A percentile compares a stretch with the other conserved stretches of the same genome.
Evolutionary conservation across 2,113 vertebrate species (phyloP).

Genomic region (Heptranchias perlo): DNA sequence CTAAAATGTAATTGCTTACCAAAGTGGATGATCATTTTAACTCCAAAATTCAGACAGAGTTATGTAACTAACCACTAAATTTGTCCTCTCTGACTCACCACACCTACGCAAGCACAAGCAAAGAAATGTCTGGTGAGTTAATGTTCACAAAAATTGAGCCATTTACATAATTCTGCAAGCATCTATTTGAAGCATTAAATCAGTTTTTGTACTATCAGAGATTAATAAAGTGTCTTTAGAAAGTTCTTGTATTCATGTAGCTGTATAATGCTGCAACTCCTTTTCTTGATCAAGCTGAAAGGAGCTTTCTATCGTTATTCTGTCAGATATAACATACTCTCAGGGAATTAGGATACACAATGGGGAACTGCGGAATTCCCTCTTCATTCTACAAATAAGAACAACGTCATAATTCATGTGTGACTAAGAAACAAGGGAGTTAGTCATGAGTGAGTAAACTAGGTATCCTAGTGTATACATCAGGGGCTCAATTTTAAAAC

Average conservation of each 20-base stretch:
- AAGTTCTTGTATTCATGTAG: neutral
- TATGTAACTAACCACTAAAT: slow-evolving; percentile 8
- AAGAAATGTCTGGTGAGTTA: neutral
- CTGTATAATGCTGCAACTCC: neutral
- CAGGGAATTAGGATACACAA: neutral
- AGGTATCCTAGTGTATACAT: neutral
- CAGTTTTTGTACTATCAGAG: neutral
- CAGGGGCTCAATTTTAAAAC: no score
- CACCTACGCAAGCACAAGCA: neutral
- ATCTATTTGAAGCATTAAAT: neutral
- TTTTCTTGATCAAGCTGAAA: neutral
- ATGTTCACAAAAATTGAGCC: neutral
- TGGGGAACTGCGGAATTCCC: neutral
- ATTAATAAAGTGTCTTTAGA: neutral
- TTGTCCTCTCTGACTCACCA: neutral
- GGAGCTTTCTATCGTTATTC: neutral
- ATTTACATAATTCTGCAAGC: neutral
- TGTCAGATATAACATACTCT: neutral
- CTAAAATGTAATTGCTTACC: neutral
- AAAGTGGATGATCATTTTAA: neutral
- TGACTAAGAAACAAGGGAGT: neutral
- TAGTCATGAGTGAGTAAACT: neutral
- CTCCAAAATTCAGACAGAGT: neutral
- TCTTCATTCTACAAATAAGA: neutral
- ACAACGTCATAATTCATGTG: neutral